Evolutionary conservation across 2,113 vertebrate species (phyloP).

Genomic region (Scortum barcoo): DNA sequence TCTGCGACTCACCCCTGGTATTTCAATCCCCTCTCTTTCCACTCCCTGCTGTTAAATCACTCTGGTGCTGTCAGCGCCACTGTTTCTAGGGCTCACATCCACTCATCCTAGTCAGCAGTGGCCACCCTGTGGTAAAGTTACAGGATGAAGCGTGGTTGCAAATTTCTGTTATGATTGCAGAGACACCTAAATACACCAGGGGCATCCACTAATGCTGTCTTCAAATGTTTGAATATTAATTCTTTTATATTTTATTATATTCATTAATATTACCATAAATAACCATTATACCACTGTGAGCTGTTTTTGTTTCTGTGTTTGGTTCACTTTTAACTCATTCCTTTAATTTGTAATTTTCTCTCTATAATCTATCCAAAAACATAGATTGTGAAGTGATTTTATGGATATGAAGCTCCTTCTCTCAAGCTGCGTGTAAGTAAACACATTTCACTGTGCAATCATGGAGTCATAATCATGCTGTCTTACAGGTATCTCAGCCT

Average conservation of each 20-base stretch:
- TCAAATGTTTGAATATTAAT: no score
- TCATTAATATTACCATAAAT: background rate
- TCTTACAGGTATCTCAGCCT: background rate
- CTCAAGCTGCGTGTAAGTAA: background rate
- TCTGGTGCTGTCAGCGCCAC: constrained; percentile 37
- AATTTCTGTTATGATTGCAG: constrained; percentile 37
- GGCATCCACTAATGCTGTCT: background rate
- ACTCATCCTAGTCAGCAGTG: constrained; percentile 37
- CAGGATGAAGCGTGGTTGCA: constrained; percentile 25
- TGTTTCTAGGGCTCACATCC: constrained; percentile 24
- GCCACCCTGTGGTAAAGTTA: constrained; percentile 11
- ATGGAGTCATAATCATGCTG: background rate
- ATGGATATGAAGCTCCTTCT: background rate
- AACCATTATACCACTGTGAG: background rate
- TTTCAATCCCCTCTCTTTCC: constrained; percentile 37
- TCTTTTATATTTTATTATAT: no score
- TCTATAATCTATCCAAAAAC: no score
- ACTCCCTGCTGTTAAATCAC: constrained; percentile 56
- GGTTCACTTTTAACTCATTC: no score
- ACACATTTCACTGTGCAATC: background rate
- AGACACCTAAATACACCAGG: background rate
- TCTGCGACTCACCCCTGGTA: constrained; percentile 3
- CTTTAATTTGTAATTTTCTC: background rate
- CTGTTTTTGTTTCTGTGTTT: background rate
- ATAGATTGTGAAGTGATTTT: background rate